Conservation (phyloP, 2,113 vertebrate genomes). For the Tympanuchus pallidicinctus region DNA sequence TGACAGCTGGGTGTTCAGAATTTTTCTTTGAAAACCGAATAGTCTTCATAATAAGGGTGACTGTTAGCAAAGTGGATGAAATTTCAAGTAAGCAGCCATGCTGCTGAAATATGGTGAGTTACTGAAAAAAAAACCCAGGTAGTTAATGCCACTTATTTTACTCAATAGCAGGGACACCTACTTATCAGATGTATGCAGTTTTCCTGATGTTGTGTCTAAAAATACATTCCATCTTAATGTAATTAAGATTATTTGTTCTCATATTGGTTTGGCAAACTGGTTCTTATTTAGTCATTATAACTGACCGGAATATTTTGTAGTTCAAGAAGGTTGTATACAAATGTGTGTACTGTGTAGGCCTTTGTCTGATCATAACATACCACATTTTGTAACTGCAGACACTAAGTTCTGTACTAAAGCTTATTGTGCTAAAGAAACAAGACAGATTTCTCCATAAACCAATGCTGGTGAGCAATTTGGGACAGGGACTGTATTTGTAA, state of each 20-base stretch:
- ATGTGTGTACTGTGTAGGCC: background rate
- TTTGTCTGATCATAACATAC: background rate
- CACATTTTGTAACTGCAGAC: accelerated
- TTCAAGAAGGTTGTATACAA: background rate
- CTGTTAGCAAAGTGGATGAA: background rate
- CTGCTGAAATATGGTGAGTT: background rate
- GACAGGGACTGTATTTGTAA: background rate
- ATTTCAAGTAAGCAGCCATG: background rate
- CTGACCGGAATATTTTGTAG: background rate
- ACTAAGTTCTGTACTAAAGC: background rate
- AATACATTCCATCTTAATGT: background rate
- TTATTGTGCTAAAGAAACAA: background rate
- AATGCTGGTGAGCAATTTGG: background rate
- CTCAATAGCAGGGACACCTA: background rate
- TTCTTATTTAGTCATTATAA: background rate
- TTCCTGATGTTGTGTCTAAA: background rate
- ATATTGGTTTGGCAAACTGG: background rate
- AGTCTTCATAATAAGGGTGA: background rate
- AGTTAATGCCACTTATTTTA: background rate
- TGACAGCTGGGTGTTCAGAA: background rate
- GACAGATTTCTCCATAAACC: background rate
- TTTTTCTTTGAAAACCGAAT: background rate
- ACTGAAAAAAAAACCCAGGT: background rate
- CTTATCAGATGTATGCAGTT: background rate
- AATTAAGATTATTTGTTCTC: background rate